Base-by-base conservation (phyloP, 1,140 invertebrate genomes). In the Ooceraea biroi region DNA sequence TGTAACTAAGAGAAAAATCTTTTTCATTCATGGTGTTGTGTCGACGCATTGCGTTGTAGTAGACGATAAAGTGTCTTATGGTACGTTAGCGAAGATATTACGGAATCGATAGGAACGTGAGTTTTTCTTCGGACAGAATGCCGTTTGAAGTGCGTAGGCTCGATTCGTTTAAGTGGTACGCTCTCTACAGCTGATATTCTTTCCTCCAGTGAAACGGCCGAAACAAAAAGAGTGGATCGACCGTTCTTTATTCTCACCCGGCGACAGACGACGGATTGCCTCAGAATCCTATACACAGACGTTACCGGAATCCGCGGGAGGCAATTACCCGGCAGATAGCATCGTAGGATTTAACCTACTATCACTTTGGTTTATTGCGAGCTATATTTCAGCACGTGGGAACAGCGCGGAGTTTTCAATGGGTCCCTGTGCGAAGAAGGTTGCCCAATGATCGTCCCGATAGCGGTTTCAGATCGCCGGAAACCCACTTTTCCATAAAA, bases 281-380 rank as follows among this genome's bases (percentile, higher is more conserved):
- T 65, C 88, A 89, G 88, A 89, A 82, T 88, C 58, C 80, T 77
- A 73, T 85, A 83, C 83, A 57, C 73, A 83, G 58, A 60, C 87
- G 85, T 83, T 76, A 77, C 73, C 84, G 71, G 88, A 90, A 89
- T 90, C 87, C 85, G 86, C 89, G 88, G 36, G 36, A 91, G 86
- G 91, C 89, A 93, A 94, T 93, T 93, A 93, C 83, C 82, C 66
- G 82, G 61, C 60, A 90, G 93, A 94, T 94, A 94, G 66, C 84
- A 94, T 94, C 93, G 89, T 87, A 90, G 89, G 91, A 94, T 85
- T 94, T 94, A 93, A 93, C 92, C 92, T 93, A 93, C 92, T 94
- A 94, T 94, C 92, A 92, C 92, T 93, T 93, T 92, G 90, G 91
- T 92, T 92, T 93, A 94, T 94, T 94, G 91, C 93, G 88, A 93